Base-by-base conservation (phyloP, 2,888 invertebrate species). In the Strigamia maritima region DNA sequence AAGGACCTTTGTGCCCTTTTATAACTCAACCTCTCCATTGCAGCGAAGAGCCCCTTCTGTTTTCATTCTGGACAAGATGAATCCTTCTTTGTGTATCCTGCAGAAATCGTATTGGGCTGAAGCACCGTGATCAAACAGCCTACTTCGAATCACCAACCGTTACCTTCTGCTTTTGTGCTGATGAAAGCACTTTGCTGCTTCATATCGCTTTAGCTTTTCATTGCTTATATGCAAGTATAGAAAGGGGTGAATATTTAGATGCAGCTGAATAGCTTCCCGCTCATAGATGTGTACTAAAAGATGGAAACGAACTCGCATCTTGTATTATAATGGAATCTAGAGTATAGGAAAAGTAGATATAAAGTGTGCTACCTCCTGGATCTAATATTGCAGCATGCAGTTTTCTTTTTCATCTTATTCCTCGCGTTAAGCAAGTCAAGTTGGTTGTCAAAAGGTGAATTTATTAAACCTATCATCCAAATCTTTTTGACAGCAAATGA, bases 1-100 rank as follows among this genome's bases (percentile, higher is more conserved):
- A 65, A 65, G 65, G 65, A 65, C 65, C 65, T 65, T 65, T 65
- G 65, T 65, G 65, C 65, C 65, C 65, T 65, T 65, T 65, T 65
- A 65, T 65, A 65, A 65, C 65, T 65, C 65, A 65, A 65, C 26
- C 65, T 65, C 65, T 65, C 65, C 28, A 26, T 65, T 24, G 65
- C 26, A 24, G 65, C 16, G 65, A 24, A 24, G 65, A 65, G 24
- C 65, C 65, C 65, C 65, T 65, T 65, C 65, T 65, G 65, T 65
- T 65, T 65, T 65, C 65, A 65, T 65, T 65, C 65, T 65, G 65
- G 24, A 24, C 65, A 65, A 65, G 65, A 65, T 65, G 65, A 65
- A 65, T 65, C 65, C 65, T 2, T 65, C 65, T 65, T 65, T 65
- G 65, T 65, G 65, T 65, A 65, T 65, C 65, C 65, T 65, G 26